Conservation (phyloP, 1,140 invertebrate genomes). For the Rhynchophorus ferrugineus region DNA sequence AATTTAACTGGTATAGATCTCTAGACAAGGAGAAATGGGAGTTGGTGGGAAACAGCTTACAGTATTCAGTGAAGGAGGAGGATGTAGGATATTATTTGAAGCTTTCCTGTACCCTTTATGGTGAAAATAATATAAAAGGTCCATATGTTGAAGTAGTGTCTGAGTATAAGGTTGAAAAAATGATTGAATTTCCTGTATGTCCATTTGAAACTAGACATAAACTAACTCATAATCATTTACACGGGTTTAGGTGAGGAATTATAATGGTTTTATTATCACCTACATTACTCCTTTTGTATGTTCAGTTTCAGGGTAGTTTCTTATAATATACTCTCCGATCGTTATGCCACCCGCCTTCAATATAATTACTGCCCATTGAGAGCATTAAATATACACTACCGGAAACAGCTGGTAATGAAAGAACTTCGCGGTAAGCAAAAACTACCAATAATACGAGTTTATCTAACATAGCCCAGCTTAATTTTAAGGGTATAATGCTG, state of each 20-base stretch:
- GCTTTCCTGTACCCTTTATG: neutral
- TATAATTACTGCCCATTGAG: slow-evolving; percentile 75
- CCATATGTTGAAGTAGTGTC: slow-evolving; percentile 8
- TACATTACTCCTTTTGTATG: slow-evolving; percentile 31
- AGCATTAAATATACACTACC: slow-evolving; percentile 74
- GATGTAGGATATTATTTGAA: neutral
- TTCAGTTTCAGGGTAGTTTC: slow-evolving; percentile 71
- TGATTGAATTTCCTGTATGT: slow-evolving; percentile 56
- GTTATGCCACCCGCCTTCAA: slow-evolving; percentile 73
- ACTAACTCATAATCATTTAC: slow-evolving; percentile 54
- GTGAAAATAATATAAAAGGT: neutral
- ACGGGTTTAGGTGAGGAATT: slow-evolving; percentile 40
- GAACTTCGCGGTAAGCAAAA: slow-evolving; percentile 68
- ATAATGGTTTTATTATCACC: neutral
- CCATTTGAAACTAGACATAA: slow-evolving; percentile 72
- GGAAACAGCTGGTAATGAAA: slow-evolving; percentile 75
- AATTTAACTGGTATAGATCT: neutral
- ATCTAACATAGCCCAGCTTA: too few relatives aligned
- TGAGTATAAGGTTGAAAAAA: slow-evolving; percentile 50
- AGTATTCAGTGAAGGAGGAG: neutral
- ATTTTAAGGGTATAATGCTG: slow-evolving; percentile 71
- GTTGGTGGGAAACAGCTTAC: neutral
- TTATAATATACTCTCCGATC: slow-evolving; percentile 85
- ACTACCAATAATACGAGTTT: too few relatives aligned
- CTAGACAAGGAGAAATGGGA: neutral